A percentile compares a stretch with the other conserved stretches of the same genome.
phyloP scores from a whole-genome alignment of 2,113 vertebrate species.

The Alectura lathami region DNA sequence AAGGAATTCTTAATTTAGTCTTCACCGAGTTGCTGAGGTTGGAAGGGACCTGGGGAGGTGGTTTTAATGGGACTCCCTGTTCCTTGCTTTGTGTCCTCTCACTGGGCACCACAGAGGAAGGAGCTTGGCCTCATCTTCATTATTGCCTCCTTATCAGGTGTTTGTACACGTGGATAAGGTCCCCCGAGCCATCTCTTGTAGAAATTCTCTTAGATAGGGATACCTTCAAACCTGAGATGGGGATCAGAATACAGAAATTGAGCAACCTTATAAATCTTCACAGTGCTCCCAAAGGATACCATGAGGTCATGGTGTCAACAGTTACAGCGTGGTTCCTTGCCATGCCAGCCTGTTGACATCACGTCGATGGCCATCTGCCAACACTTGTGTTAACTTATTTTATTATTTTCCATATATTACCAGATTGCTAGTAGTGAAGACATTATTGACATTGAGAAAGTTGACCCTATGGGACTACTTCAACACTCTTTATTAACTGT shows the following conservation, averaged over 20 bases:
- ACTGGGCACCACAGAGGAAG: not conserved
- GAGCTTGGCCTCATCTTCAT: not conserved
- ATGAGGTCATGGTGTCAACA: not conserved
- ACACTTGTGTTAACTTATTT: not conserved
- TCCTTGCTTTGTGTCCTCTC: not conserved
- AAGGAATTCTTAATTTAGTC: not conserved
- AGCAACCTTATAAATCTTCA: not conserved
- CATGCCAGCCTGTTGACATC: not conserved
- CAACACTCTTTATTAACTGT: not conserved
- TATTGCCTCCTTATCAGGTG: not conserved
- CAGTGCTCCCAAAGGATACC: fast-evolving
- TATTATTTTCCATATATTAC: not conserved
- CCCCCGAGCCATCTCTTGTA: not conserved
- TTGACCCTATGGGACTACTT: not conserved
- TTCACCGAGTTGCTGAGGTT: not conserved
- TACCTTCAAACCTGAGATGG: not conserved
- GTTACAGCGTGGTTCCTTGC: not conserved
- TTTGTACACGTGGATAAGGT: not conserved
- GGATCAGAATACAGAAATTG: not conserved
- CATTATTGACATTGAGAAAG: not conserved
- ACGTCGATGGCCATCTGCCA: not conserved
- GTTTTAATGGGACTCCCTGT: not conserved
- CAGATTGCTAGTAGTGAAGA: not conserved
- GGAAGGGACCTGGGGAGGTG: not conserved
- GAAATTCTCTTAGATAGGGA: fast-evolving